A percentile compares a stretch with the other conserved stretches of the same genome.
Evolutionary conservation across 2,113 vertebrate species (phyloP).

Genomic region (Zapus hudsonius): DNA sequence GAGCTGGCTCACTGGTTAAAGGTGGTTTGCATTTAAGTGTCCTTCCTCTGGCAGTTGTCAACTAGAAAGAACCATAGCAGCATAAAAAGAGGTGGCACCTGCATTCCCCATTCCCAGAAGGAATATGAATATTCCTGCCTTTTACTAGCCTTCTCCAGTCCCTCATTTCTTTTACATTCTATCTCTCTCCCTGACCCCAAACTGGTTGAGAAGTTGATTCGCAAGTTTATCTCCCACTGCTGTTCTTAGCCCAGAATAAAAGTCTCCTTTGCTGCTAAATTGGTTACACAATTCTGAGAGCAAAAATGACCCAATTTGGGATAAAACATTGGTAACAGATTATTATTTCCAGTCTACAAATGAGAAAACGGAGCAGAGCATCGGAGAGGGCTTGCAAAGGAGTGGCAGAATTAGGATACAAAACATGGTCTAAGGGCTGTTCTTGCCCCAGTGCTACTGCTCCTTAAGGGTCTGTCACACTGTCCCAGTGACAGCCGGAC

Average conservation of each 20-base stretch:
- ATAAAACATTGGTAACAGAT: neutral
- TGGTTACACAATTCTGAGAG: neutral
- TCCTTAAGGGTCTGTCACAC: constrained; percentile 21
- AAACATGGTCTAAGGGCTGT: neutral
- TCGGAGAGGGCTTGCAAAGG: neutral
- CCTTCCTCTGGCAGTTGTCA: neutral
- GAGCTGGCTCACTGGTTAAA: too few relatives aligned
- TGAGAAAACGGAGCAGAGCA: constrained; percentile 7
- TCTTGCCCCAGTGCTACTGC: neutral
- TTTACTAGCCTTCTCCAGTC: neutral
- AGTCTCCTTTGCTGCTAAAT: neutral
- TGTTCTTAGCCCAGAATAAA: neutral
- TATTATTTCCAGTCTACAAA: neutral
- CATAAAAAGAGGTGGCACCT: too few relatives aligned
- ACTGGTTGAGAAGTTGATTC: neutral
- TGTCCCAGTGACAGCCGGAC: constrained; percentile 40
- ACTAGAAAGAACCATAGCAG: neutral
- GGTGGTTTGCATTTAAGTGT: neutral
- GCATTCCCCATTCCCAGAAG: neutral
- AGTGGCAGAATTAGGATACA: neutral
- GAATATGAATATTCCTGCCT: neutral
- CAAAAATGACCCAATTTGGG: neutral
- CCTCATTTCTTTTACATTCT: neutral
- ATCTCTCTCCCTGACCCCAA: neutral
- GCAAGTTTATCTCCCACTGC: neutral